These are phyloP conservation scores for Heliconius ethilla DNA, from an alignment of 2,888 invertebrate species.

Conservation along the genomic window DNA sequence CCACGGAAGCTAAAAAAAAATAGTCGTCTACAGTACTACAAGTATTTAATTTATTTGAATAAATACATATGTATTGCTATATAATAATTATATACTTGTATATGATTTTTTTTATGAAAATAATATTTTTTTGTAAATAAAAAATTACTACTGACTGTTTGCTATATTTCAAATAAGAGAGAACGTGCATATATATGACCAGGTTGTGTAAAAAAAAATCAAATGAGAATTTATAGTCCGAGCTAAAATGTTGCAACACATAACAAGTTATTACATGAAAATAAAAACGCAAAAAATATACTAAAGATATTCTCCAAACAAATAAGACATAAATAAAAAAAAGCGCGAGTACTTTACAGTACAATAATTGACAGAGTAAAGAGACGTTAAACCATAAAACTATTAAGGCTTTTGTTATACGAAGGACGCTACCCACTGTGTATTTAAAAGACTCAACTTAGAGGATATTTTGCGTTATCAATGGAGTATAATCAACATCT, in stretches of 20 bases:
- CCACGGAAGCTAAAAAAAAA: constrained; percentile 20
- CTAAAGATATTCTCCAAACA: neutral
- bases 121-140: no score
- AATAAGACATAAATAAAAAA: constrained; percentile 12
- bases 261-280: no score
- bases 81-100: no score
- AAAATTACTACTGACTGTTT: no score
- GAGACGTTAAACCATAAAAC: constrained; percentile 35
- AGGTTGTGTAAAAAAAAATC: no score
- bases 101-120: no score
- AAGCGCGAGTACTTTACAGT: neutral
- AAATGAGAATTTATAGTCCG: no score
- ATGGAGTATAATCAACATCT: constrained; percentile 5
- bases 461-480: constrained; percentile 10
- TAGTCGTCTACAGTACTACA: neutral
- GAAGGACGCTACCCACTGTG: constrained; percentile 33
- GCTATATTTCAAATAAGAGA: no score
- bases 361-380: constrained; percentile 27
- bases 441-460: constrained; percentile 27
- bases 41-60: neutral
- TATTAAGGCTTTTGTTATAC: constrained; percentile 34
- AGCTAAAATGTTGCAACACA: no score
- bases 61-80: no score
- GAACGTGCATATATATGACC: no score
- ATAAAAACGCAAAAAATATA: no score